Percentiles rank a stretch among this genome's conserved stretches.
Conservation (phyloP, 2,888 invertebrate species). For the Thelaira solivaga region DNA sequence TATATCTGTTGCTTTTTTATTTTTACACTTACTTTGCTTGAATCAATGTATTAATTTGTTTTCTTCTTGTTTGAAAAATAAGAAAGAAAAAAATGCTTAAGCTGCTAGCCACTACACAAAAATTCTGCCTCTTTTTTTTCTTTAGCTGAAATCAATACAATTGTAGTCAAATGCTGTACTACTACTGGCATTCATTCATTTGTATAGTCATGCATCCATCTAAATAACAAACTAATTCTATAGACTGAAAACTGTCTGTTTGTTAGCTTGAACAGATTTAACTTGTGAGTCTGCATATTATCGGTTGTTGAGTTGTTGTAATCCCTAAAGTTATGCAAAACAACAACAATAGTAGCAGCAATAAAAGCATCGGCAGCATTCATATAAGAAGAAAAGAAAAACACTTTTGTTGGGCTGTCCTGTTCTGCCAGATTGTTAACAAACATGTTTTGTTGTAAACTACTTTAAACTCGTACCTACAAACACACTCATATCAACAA, state of each 20-base stretch:
- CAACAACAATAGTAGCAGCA: conserved; percentile 14
- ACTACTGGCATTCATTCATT: neutral
- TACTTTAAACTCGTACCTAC: conserved; percentile 23
- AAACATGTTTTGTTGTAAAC: conserved; percentile 48
- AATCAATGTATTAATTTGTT: conserved; percentile 11
- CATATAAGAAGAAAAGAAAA: conserved; percentile 13
- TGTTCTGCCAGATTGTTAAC: conserved; percentile 52
- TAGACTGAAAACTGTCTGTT: conserved; percentile 10
- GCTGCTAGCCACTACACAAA: no score
- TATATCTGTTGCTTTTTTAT: no score
- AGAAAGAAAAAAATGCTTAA: no score
- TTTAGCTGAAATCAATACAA: conserved; percentile 9
- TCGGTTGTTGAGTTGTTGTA: conserved; percentile 63
- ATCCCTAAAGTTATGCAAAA: conserved; percentile 63
- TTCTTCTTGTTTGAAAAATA: conserved; percentile 22
- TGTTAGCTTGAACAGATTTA: conserved; percentile 45
- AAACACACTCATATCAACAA: conserved; percentile 27
- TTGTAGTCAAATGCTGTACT: conserved; percentile 21
- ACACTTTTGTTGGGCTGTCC: conserved; percentile 51
- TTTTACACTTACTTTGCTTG: conserved; percentile 10
- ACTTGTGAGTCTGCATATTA: conserved; percentile 59
- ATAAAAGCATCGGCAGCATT: neutral
- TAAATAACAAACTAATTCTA: conserved; percentile 7
- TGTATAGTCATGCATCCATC: neutral
- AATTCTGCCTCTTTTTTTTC: neutral